Base-by-base conservation (phyloP, 64 coral and sea anemone species). In the Anthopleura sola region DNA sequence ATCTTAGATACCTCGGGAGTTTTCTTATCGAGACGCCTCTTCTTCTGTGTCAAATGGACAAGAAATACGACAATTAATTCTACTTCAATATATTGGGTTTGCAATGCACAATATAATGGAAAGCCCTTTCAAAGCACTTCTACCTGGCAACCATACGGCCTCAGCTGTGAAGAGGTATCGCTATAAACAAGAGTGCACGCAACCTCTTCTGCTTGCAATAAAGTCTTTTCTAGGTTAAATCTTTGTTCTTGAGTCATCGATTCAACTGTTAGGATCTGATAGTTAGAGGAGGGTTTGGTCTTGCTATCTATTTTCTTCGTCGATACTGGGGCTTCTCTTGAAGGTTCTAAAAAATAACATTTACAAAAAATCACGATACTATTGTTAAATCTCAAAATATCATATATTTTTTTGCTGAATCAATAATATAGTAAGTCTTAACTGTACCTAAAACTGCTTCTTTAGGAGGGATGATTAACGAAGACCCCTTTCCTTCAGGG, bases 141-240 rank as follows among this genome's bases (percentile, higher is more conserved):
- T 49, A 75, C 87, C 64, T 88, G 68, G 23, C 75, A 18, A 18
- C 44, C 84, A 34, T 47, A 88, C 8, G 89, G 81, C 60, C 93
- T 88, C n/a, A 95, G 69, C 7, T 83, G 86, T 8, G 89, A 85
- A 50, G 71, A 91, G 3, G 81, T 88, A 81, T 93, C 85, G 11
- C 84, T 88, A 87, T 79, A 93, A 46, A 85, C 46, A 24, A 97
- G 17, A 49, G 88, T 93, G 32, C 88, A 93, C 44, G 91, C 88
- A 17, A 97, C 80, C 60, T 97, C 91, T 57, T 90, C 49, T 40
- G 95, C 91, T 40, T 48, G 48, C 55, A 80, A n/a, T 8, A 97
- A 71, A 55, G 90, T 80, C 55, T 68, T 83, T 86, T 85, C 29
- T 13, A 97, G 81, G 18, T 48, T 24, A 18, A 24, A 39, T 91